phyloP scores from a whole-genome alignment of 1,140 invertebrate species.

The Dreissena polymorpha region DNA sequence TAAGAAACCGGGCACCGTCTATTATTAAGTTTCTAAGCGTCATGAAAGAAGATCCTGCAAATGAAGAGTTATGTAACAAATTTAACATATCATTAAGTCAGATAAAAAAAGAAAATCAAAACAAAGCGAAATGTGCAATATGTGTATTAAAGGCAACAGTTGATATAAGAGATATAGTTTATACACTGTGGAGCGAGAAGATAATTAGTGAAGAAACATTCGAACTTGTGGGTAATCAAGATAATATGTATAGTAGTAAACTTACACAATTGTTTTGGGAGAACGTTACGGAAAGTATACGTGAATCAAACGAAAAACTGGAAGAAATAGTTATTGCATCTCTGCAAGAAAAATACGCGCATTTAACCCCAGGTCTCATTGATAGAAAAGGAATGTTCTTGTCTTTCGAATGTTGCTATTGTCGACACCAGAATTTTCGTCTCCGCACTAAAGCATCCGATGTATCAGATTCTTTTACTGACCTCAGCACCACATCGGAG shows the following conservation, averaged over 20 bases:
- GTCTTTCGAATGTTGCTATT: no score
- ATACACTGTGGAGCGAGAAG: constrained; percentile 11
- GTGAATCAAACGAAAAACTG: background rate
- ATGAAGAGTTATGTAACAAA: background rate
- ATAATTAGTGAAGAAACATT: constrained; percentile 15
- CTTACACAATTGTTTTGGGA: constrained; percentile 26
- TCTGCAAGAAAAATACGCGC: constrained; percentile 23
- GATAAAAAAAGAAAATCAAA: constrained; percentile 11
- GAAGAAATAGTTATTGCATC: constrained; percentile 13
- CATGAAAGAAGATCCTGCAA: constrained; percentile 6
- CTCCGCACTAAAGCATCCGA: background rate
- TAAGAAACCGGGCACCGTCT: constrained; percentile 60
- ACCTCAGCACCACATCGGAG: constrained; percentile 31
- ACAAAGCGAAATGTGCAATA: constrained; percentile 28
- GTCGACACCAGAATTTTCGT: background rate
- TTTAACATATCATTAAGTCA: constrained; percentile 12
- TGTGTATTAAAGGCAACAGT: constrained; percentile 33
- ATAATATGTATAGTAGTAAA: background rate
- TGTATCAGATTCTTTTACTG: background rate
- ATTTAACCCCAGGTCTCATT: constrained; percentile 13
- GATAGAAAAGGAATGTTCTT: background rate
- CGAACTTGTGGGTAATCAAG: constrained; percentile 8
- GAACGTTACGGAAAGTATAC: constrained; percentile 7
- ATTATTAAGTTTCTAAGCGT: constrained; percentile 68
- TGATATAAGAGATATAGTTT: constrained; percentile 36